Percentiles rank a stretch among this genome's conserved stretches.
These are phyloP conservation scores for Sylvia borin DNA, from an alignment of 2,797 vertebrate genomes.

Conservation along the genomic window DNA sequence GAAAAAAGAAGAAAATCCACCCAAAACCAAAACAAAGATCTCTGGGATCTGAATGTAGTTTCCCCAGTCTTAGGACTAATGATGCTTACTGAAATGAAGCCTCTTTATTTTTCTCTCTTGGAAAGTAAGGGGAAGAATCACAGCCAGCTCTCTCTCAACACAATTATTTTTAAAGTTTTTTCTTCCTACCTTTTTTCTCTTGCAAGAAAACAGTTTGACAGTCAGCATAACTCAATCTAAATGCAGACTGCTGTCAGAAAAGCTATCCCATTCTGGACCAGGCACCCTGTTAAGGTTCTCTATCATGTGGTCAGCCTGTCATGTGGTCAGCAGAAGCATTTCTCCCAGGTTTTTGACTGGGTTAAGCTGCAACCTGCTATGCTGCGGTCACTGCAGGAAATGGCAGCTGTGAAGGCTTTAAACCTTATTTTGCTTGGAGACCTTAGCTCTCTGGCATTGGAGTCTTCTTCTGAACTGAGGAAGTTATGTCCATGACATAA, in stretches of 20 bases:
- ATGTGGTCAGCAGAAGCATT: not conserved
- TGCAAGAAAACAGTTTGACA: not conserved
- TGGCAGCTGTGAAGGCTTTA: not conserved
- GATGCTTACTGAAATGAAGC: not conserved
- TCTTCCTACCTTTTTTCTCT: not conserved
- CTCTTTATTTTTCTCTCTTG: not conserved
- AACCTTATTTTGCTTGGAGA: not conserved
- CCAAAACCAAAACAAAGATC: too few species aligned
- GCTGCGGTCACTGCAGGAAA: not conserved
- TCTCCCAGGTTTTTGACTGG: not conserved
- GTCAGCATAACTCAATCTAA: not conserved
- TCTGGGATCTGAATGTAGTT: not conserved
- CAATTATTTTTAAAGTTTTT: not conserved
- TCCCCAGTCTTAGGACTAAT: not conserved
- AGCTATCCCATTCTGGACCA: not conserved
- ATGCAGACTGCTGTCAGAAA: not conserved
- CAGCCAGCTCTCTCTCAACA: not conserved
- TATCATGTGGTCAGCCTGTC: accelerated
- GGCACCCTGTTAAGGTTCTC: not conserved
- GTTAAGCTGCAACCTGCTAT: not conserved
- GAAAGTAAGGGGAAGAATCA: not conserved
- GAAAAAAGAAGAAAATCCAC: too few species aligned
- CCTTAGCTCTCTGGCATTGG: not conserved
- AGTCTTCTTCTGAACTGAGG: not conserved
- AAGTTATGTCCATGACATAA: not conserved